Conservation (phyloP, 2,797 vertebrate genomes). For the Pangasius krempfi region DNA sequence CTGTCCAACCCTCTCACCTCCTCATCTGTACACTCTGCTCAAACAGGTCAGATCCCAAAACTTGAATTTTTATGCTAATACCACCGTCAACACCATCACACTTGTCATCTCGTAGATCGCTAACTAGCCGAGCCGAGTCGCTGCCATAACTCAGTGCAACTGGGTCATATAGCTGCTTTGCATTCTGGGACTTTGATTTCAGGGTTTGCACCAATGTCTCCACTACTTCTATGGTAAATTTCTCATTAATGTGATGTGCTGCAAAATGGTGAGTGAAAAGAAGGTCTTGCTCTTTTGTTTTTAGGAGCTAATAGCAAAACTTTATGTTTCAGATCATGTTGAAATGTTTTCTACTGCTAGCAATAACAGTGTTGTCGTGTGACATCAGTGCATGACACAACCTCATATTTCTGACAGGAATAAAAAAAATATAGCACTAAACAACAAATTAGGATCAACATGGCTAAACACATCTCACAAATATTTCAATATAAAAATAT, state of each 20-base stretch:
- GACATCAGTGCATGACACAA: neutral
- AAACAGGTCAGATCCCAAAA: neutral
- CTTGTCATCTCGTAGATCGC: neutral
- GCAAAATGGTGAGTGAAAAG: too few relatives aligned
- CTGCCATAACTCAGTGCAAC: neutral
- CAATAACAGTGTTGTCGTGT: neutral
- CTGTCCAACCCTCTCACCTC: neutral
- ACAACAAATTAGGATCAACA: too few relatives aligned
- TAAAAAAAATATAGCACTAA: neutral
- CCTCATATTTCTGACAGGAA: neutral
- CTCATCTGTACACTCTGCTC: neutral
- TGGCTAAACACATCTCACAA: neutral
- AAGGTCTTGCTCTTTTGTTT: neutral
- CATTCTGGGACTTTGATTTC: neutral
- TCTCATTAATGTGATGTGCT: neutral
- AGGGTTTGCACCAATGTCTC: neutral
- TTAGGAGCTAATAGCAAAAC: neutral
- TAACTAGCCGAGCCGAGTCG: neutral
- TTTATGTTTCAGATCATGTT: neutral
- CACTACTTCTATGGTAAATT: neutral
- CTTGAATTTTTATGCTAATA: neutral
- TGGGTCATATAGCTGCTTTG: neutral
- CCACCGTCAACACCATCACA: neutral
- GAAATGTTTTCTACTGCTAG: neutral
- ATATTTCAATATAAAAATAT: neutral